phyloP scores from a whole-genome alignment of 2,888 invertebrate species.

The Tribolium freemani region DNA sequence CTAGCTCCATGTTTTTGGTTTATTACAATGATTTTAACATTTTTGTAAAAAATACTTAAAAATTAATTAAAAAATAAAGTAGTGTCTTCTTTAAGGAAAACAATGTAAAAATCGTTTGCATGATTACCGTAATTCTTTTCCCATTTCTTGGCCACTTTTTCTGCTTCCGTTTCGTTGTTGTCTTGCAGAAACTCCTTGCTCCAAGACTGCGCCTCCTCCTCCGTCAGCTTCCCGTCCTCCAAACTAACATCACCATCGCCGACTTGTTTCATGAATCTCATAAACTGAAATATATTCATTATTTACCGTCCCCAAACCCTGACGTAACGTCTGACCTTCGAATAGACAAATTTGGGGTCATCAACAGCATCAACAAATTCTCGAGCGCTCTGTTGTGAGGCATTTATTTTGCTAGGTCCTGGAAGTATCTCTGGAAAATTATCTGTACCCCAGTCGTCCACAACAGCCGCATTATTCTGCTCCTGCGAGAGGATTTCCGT shows the following conservation, averaged over 20 bases:
- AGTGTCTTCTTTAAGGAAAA: no score
- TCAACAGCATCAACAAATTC: constrained; percentile 74
- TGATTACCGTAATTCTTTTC: constrained; percentile 46
- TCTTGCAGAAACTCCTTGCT: constrained; percentile 66
- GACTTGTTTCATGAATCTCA: constrained; percentile 87
- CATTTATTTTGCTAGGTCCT: constrained; percentile 54
- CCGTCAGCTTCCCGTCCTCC: constrained; percentile 68
- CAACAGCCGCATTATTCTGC: constrained; percentile 65
- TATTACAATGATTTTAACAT: no score
- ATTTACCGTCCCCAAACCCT: neutral
- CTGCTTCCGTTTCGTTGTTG: constrained; percentile 53
- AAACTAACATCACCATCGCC: constrained; percentile 77
- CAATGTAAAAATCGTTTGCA: neutral
- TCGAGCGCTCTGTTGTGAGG: constrained; percentile 72
- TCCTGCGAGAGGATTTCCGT: constrained; percentile 65
- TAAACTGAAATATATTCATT: constrained; percentile 72
- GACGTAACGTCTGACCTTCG: constrained; percentile 68
- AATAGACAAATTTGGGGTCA: constrained; percentile 81
- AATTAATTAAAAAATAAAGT: no score
- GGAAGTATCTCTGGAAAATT: constrained; percentile 67
- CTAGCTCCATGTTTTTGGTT: no score
- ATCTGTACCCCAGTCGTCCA: constrained; percentile 77
- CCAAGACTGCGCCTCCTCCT: constrained; percentile 68
- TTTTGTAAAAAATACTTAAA: no score
- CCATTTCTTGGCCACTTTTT: constrained; percentile 58